Evolutionary conservation across 2,797 vertebrate species (phyloP).

Genomic region (Tolypeutes matacus): DNA sequence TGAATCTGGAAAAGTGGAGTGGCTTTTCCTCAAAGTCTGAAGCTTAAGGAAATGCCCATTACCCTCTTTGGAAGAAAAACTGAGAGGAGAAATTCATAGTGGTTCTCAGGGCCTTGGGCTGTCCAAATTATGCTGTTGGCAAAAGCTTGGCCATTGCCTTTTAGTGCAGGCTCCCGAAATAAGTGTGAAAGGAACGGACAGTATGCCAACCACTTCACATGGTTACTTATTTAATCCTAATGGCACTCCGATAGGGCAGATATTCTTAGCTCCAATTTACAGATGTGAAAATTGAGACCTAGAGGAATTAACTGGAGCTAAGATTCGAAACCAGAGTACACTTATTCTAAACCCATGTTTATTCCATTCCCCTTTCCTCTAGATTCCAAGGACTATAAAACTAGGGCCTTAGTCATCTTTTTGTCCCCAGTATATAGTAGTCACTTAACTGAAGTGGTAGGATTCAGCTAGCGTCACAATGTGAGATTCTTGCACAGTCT

Average conservation of each 20-base stretch:
- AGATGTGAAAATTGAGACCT: constrained; percentile 35
- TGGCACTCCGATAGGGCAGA: neutral
- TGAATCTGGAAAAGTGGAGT: neutral
- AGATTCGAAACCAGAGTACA: constrained; percentile 6
- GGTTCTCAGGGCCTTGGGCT: neutral
- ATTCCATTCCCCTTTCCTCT: neutral
- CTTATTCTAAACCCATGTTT: neutral
- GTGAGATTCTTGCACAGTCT: neutral
- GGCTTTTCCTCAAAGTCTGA: neutral
- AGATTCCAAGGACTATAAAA: neutral
- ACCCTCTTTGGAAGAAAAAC: neutral
- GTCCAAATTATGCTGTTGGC: neutral
- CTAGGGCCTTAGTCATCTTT: neutral
- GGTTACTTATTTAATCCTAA: neutral
- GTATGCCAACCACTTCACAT: neutral
- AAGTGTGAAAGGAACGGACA: neutral
- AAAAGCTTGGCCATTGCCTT: neutral
- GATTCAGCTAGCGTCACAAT: neutral
- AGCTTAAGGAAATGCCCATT: neutral
- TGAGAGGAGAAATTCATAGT: neutral
- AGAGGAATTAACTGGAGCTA: neutral
- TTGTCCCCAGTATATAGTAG: neutral
- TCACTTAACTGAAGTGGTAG: neutral
- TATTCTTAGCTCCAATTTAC: neutral
- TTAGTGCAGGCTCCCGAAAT: constrained; percentile 10